Conservation (phyloP, 2,888 invertebrate genomes). For the Megastigmus dorsalis region DNA sequence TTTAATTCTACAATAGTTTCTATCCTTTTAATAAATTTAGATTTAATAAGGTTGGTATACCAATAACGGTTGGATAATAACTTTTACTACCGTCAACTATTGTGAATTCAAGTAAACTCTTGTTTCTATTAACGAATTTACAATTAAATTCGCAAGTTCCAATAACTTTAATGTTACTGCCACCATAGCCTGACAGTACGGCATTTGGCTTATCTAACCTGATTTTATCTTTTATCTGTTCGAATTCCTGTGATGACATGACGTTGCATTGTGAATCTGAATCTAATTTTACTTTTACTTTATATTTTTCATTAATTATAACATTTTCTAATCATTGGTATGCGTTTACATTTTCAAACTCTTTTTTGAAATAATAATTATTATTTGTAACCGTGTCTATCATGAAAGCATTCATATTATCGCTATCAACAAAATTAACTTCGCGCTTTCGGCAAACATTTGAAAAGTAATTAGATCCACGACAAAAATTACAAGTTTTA, state of each 20-base stretch:
- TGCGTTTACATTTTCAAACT: neutral
- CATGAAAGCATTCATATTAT: too few species aligned
- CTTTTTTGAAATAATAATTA: too few species aligned
- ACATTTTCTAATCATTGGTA: slow-evolving; percentile 9
- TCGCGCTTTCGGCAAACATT: slow-evolving; percentile 39
- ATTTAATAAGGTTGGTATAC: slow-evolving; percentile 37
- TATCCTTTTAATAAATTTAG: slow-evolving; percentile 48
- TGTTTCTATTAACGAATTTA: too few species aligned
- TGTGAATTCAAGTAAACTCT: slow-evolving; percentile 36
- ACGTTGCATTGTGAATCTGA: slow-evolving; percentile 45
- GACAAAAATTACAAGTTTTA: too few species aligned
- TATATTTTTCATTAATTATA: slow-evolving; percentile 5
- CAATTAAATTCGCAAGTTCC: slow-evolving; percentile 27
- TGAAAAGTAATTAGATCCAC: slow-evolving; percentile 51
- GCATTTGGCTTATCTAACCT: slow-evolving; percentile 7
- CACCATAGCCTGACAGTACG: slow-evolving; percentile 32
- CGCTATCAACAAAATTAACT: neutral
- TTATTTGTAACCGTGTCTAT: too few species aligned
- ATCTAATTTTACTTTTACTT: slow-evolving; percentile 45
- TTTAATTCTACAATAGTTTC: too few species aligned
- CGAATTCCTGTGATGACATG: slow-evolving; percentile 9
- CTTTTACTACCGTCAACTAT: slow-evolving; percentile 30
- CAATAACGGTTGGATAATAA: slow-evolving; percentile 39
- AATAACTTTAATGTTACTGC: slow-evolving; percentile 20
- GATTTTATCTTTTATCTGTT: neutral